These are phyloP conservation scores for Catharus fuscescens DNA, from an alignment of 2,113 vertebrate species.

Conservation along the genomic window DNA sequence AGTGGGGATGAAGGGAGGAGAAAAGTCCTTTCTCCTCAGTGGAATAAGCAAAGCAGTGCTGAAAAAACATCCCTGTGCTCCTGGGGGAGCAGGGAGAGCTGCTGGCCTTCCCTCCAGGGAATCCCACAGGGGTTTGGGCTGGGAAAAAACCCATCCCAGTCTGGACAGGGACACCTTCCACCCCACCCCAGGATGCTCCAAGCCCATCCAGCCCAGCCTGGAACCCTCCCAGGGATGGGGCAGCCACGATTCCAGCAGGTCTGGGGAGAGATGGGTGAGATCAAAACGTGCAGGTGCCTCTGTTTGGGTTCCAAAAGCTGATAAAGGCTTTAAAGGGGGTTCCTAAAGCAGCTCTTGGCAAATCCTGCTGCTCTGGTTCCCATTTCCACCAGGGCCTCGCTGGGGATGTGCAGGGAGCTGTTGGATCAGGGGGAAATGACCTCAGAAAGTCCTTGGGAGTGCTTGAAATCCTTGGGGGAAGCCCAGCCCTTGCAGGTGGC, in stretches of 20 bases:
- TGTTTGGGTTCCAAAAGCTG: neutral
- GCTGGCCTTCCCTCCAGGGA: neutral
- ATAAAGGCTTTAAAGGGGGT: accelerated
- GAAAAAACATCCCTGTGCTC: accelerated
- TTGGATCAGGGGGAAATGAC: neutral
- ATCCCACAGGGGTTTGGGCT: neutral
- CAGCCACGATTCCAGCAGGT: neutral
- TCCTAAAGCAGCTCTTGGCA: neutral
- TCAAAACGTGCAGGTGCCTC: neutral
- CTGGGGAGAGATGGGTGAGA: neutral
- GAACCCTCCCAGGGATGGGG: neutral
- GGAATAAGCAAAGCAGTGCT: neutral
- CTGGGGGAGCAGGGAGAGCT: neutral
- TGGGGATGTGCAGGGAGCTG: neutral
- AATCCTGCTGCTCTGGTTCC: neutral
- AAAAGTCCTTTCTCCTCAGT: neutral
- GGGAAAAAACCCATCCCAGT: neutral
- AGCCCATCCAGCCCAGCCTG: neutral
- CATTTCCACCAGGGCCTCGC: neutral
- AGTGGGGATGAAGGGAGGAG: neutral
- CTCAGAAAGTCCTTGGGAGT: neutral
- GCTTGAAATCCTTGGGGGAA: neutral
- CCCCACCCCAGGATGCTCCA: neutral
- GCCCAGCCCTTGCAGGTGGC: neutral
- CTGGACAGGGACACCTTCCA: neutral